A percentile compares a stretch with the other conserved stretches of the same genome.
Evolutionary conservation across 2,888 invertebrate species (phyloP).

Genomic region (Drymonia ruficornis): DNA sequence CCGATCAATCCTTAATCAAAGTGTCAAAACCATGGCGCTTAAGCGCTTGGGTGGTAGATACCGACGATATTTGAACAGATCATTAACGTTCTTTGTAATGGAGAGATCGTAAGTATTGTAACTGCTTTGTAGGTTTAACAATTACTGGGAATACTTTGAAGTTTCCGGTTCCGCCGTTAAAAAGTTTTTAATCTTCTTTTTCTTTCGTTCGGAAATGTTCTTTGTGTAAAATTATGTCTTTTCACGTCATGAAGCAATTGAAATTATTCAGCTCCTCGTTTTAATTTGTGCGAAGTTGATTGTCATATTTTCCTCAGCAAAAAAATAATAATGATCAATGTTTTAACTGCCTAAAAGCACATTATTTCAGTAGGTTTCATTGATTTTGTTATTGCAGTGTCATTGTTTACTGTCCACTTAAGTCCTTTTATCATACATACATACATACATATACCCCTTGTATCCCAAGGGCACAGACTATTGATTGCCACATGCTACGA

Average conservation of each 20-base stretch:
- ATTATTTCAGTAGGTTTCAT: no score
- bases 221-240: conserved; percentile 22
- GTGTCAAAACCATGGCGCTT: background rate
- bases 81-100: conserved; percentile 70
- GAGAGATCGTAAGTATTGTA: conserved; percentile 52
- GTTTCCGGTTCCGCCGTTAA: conserved; percentile 33
- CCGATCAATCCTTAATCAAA: no score
- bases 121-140: conserved; percentile 66
- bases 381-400: no score
- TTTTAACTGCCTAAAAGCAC: no score
- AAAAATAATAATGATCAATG: no score
- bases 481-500: no score
- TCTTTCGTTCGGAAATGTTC: conserved; percentile 12
- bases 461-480: no score
- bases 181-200: conserved; percentile 36
- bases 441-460: no score
- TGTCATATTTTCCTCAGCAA: background rate
- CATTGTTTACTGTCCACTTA: no score
- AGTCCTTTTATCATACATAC: no score
- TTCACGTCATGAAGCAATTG: conserved; percentile 17
- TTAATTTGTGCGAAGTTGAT: conserved; percentile 9
- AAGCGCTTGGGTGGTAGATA: background rate
- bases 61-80: conserved; percentile 12
- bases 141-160: conserved; percentile 41
- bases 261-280: conserved; percentile 16